Percentiles rank a stretch among this genome's conserved stretches.
Evolutionary conservation across 2,797 vertebrate genomes (phyloP).

Genomic region (Melanotaenia pygmaea): DNA sequence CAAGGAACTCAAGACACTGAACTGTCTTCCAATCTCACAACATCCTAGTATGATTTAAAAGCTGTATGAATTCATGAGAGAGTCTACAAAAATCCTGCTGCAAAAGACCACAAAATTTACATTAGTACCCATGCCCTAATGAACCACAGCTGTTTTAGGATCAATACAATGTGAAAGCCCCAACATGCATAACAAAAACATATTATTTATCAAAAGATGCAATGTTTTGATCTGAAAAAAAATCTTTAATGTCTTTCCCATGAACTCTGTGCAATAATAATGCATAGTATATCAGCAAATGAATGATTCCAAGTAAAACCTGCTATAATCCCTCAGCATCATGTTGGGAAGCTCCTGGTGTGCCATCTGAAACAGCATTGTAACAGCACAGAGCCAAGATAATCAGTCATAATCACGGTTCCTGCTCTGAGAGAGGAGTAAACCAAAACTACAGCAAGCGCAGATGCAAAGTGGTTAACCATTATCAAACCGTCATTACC

Average conservation of each 20-base stretch:
- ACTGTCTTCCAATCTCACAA: neutral
- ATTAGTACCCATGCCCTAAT: neutral
- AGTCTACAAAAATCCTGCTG: neutral
- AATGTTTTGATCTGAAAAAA: neutral
- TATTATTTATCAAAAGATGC: neutral
- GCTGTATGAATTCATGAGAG: neutral
- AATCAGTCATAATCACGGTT: constrained; percentile 48
- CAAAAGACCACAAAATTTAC: neutral
- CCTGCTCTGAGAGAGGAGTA: constrained; percentile 22
- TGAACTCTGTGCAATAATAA: neutral
- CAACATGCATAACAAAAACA: neutral
- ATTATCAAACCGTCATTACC: constrained; percentile 51
- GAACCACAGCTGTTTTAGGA: neutral
- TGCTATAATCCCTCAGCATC: constrained; percentile 11
- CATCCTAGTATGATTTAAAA: neutral
- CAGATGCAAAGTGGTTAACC: constrained; percentile 37
- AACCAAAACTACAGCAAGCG: constrained; percentile 51
- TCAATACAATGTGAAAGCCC: neutral
- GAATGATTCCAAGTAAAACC: neutral
- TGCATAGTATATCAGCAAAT: neutral
- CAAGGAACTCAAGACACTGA: neutral
- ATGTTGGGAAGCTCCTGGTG: neutral
- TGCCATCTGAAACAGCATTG: constrained; percentile 24
- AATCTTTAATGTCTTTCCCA: neutral
- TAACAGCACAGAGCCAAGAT: constrained; percentile 4